A percentile compares a stretch with the other conserved stretches of the same genome.
These are phyloP conservation scores for Watsonalla cultraria DNA, from an alignment of 2,888 invertebrate genomes.

Conservation along the genomic window DNA sequence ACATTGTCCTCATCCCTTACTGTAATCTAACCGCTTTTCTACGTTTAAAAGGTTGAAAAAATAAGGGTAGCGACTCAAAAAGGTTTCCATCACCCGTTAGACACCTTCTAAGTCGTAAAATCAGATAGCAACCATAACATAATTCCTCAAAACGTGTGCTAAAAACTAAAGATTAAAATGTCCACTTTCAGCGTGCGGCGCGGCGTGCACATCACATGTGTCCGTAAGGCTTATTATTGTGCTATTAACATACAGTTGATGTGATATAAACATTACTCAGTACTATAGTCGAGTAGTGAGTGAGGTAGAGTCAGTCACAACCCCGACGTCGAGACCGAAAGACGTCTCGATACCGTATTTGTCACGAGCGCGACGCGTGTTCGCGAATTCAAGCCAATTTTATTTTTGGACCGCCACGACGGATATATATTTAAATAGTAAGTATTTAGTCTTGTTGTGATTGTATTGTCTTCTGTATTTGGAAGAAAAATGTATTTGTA, in stretches of 20 bases:
- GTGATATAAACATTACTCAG: conserved; percentile 3
- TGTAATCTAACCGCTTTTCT: no score
- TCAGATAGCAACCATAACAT: no score
- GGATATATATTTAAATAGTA: not conserved
- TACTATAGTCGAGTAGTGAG: not conserved
- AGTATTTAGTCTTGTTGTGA: not conserved
- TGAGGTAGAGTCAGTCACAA: not conserved
- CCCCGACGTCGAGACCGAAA: not conserved
- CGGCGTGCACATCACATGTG: conserved; percentile 11
- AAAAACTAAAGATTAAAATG: not conserved
- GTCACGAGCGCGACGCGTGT: not conserved
- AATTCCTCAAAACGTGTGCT: not conserved
- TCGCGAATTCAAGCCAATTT: conserved; percentile 3
- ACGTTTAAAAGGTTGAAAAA: no score
- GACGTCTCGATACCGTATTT: not conserved
- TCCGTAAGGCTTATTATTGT: conserved; percentile 3
- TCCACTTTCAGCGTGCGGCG: not conserved
- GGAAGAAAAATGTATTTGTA: no score
- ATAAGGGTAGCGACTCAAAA: no score
- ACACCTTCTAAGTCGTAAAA: no score
- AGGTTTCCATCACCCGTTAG: no score
- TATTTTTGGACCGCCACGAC: conserved; percentile 3
- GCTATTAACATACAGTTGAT: conserved; percentile 10
- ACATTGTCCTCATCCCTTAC: no score
- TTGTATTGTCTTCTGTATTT: not conserved